Percentiles rank a stretch among this genome's conserved stretches.
phyloP scores from a whole-genome alignment of 2,113 vertebrate genomes.

The Camelus bactrianus region DNA sequence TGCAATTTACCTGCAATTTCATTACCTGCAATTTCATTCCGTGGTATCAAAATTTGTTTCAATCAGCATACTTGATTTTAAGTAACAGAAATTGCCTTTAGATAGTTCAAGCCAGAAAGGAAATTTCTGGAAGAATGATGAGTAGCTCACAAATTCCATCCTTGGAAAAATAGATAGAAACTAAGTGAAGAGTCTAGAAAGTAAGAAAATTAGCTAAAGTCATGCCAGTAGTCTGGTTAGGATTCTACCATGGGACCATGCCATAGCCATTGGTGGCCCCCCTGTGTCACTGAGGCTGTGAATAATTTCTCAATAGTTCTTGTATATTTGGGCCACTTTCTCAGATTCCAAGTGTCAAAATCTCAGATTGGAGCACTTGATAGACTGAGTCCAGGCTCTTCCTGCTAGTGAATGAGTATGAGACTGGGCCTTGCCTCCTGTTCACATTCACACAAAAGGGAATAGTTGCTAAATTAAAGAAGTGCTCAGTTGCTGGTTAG shows the following conservation, averaged over 20 bases:
- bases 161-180: slow-evolving; percentile 29
- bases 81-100: not conserved
- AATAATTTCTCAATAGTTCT: not conserved
- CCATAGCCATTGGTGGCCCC: not conserved
- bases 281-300: not conserved
- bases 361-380: not conserved
- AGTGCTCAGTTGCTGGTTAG: not conserved
- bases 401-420: not conserved
- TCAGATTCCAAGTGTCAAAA: not conserved
- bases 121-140: not conserved
- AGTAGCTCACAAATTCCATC: not conserved
- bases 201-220: not conserved
- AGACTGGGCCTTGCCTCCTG: not conserved
- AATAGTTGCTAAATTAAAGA: not conserved
- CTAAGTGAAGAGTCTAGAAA: not conserved
- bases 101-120: not conserved
- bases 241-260: not conserved
- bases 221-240: not conserved
- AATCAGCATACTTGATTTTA: not conserved
- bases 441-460: not conserved
- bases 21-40: not conserved
- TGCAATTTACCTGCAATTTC: not conserved
- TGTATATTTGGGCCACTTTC: not conserved
- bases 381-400: not conserved
- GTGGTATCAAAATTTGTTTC: not conserved